Conservation (phyloP, 2,797 vertebrate genomes). For the Betta splendens region DNA sequence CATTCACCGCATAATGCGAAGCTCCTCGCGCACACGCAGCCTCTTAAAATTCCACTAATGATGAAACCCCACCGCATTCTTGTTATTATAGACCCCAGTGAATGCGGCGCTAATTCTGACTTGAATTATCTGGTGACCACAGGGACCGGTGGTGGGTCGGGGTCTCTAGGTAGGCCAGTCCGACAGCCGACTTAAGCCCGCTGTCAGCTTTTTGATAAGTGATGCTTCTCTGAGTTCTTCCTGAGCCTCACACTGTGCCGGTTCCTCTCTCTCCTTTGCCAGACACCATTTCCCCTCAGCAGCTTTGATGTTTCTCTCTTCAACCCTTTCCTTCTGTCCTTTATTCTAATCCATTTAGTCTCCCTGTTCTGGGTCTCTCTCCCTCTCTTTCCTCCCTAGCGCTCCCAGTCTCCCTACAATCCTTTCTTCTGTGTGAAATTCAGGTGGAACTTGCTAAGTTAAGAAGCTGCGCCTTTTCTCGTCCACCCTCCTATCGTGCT, state of each 20-base stretch:
- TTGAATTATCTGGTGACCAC: constrained; percentile 35
- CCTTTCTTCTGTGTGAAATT: constrained; percentile 38
- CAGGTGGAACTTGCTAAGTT: constrained; percentile 52
- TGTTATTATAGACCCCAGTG: constrained; percentile 12
- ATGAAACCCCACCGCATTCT: constrained; percentile 34
- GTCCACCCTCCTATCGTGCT: constrained; percentile 21
- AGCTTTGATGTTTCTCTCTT: constrained; percentile 70
- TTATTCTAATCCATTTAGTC: constrained; percentile 71
- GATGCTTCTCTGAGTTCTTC: constrained; percentile 48
- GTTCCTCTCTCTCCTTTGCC: constrained; percentile 33
- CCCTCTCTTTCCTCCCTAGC: constrained; percentile 44
- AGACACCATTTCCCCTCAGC: constrained; percentile 50
- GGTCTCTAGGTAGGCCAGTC: constrained; percentile 50
- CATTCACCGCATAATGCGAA: constrained; percentile 27
- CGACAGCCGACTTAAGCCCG: constrained; percentile 57
- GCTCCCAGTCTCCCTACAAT: constrained; percentile 40
- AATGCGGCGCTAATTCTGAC: constrained; percentile 6
- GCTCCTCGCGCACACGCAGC: background rate
- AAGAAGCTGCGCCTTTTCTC: constrained; percentile 18
- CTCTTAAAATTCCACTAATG: constrained; percentile 42
- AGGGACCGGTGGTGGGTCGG: constrained; percentile 41
- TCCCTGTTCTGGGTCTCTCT: constrained; percentile 51
- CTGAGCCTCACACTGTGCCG: constrained; percentile 32
- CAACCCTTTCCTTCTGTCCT: constrained; percentile 56
- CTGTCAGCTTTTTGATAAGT: constrained; percentile 68